phyloP scores from a whole-genome alignment of 2,113 vertebrate genomes.

The Hemibagrus wyckioides region DNA sequence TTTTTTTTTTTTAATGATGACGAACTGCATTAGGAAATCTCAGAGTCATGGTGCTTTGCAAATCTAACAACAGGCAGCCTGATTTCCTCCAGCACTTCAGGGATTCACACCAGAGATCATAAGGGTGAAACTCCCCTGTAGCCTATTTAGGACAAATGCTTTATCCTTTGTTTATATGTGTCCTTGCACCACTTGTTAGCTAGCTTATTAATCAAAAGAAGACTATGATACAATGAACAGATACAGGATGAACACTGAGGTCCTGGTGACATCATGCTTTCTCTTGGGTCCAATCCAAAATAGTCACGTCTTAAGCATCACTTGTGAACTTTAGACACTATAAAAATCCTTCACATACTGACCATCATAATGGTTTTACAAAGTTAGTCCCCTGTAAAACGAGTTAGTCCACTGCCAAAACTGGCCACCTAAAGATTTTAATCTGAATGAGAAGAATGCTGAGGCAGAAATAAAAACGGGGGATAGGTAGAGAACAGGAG shows the following conservation, averaged over 20 bases:
- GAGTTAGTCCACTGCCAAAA: not conserved
- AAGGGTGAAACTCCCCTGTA: not conserved
- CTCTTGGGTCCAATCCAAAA: not conserved
- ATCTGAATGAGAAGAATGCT: constrained; percentile 18
- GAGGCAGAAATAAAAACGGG: constrained; percentile 30
- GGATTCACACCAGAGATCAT: constrained; percentile 1
- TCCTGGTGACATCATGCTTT: constrained; percentile 35
- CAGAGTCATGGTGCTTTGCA: not conserved
- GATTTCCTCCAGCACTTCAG: constrained; percentile 8
- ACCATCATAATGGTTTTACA: not conserved
- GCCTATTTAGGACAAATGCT: constrained; percentile 39
- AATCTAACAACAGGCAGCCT: not conserved
- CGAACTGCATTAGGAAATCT: not conserved
- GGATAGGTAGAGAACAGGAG: constrained; percentile 19
- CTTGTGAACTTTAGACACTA: not conserved
- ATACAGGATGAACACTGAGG: not conserved
- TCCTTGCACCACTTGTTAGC: constrained; percentile 26
- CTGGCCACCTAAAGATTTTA: not conserved
- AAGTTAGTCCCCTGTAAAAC: not conserved
- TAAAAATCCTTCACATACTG: not conserved
- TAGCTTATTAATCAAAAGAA: constrained; percentile 35
- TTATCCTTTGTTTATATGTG: constrained; percentile 34
- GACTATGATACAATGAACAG: constrained; percentile 1
- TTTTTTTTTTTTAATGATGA: not conserved
- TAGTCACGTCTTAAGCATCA: not conserved